Conservation (phyloP, 2,888 invertebrate genomes). For the Pseudolycoriella hygida region DNA sequence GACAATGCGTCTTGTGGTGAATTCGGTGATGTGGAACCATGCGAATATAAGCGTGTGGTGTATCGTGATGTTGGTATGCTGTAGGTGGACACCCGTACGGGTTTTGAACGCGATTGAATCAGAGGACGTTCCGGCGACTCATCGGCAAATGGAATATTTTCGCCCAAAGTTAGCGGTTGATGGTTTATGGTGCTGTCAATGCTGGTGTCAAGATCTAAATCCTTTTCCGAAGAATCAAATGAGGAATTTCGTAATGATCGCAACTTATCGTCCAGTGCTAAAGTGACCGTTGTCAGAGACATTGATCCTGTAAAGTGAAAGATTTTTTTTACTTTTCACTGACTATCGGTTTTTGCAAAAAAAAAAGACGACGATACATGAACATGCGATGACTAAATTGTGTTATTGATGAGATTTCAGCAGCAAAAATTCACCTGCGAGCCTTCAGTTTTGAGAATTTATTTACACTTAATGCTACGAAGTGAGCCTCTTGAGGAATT, state of each 20-base stretch:
- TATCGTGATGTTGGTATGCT: background rate
- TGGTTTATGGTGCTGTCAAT: constrained; percentile 11
- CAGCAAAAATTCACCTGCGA: too few relatives aligned
- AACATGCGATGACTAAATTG: too few relatives aligned
- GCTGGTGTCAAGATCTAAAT: constrained; percentile 10
- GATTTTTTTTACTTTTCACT: background rate
- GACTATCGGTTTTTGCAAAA: background rate
- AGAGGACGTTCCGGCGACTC: constrained; percentile 38
- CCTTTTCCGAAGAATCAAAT: constrained; percentile 18
- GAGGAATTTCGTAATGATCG: constrained; percentile 52
- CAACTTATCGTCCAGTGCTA: constrained; percentile 70
- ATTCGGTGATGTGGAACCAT: constrained; percentile 13
- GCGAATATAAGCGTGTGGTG: constrained; percentile 17
- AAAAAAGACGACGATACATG: too few relatives aligned
- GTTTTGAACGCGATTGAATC: constrained; percentile 8
- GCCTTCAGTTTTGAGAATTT: too few relatives aligned
- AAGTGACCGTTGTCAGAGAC: constrained; percentile 67
- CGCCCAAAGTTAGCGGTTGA: constrained; percentile 27
- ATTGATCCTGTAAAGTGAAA: constrained; percentile 46
- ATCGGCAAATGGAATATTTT: constrained; percentile 54
- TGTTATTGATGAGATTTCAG: too few relatives aligned
- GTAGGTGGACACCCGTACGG: constrained; percentile 5
- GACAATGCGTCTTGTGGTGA: constrained; percentile 12
- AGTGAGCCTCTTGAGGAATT: too few relatives aligned
- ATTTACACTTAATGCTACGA: too few relatives aligned